A percentile compares a stretch with the other conserved stretches of the same genome.
Conservation (phyloP, 2,888 invertebrate species). For the Apodemia duryi region DNA sequence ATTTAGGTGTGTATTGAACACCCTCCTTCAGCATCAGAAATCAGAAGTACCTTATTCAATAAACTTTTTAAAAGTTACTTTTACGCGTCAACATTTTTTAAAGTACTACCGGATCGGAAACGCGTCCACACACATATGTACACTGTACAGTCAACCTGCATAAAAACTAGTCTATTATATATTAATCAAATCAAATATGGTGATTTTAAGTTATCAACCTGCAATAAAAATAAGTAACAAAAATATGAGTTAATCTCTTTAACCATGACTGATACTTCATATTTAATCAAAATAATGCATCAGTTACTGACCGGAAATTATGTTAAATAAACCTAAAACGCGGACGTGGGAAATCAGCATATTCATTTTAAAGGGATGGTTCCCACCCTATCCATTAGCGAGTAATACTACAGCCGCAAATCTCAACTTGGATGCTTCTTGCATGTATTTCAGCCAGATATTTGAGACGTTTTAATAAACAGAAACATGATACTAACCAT, state of each 20-base stretch:
- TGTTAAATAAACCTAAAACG: conserved; percentile 69
- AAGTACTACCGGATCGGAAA: too few species aligned
- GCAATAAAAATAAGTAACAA: neutral
- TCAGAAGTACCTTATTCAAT: too few species aligned
- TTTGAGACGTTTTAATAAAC: conserved; percentile 53
- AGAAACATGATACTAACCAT: conserved; percentile 50
- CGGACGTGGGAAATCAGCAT: conserved; percentile 66
- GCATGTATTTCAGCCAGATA: conserved; percentile 52
- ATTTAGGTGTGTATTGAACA: too few species aligned
- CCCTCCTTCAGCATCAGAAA: too few species aligned
- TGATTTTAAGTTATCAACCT: neutral
- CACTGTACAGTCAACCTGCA: too few species aligned
- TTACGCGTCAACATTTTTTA: too few species aligned
- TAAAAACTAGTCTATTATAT: neutral
- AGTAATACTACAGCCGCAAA: conserved; percentile 58
- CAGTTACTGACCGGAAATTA: conserved; percentile 68
- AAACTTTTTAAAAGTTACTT: too few species aligned
- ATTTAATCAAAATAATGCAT: conserved; percentile 55
- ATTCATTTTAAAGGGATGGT: conserved; percentile 61
- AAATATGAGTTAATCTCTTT: neutral
- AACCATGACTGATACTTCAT: conserved; percentile 17
- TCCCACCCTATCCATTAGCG: conserved; percentile 68
- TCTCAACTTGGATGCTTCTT: conserved; percentile 53
- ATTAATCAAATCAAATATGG: neutral
- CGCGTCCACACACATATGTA: too few species aligned